phyloP scores from a whole-genome alignment of 30 jellyfish, hydroid and myxozoan genomes.

The Aurelia sp. region DNA sequence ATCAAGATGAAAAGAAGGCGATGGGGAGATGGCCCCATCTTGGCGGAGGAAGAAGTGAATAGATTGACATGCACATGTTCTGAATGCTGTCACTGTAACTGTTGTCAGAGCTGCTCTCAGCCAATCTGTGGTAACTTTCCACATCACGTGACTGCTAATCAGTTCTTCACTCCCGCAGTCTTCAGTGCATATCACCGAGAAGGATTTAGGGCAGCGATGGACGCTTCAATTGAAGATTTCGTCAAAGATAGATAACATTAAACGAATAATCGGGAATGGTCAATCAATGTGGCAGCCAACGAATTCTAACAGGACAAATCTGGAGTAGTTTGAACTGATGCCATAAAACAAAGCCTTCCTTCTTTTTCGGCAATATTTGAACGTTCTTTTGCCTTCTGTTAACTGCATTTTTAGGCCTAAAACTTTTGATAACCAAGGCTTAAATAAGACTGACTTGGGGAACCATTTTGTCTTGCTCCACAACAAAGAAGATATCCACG shows the following conservation, averaged over 20 bases:
- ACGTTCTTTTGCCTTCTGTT: no score
- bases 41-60: conserved; percentile 50
- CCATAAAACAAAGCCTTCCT: no score
- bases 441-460: no score
- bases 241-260: not conserved
- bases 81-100: conserved; percentile 63
- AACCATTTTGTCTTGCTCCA: no score
- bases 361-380: no score
- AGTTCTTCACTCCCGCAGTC: conserved; percentile 67
- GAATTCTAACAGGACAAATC: no score
- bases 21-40: conserved; percentile 74
- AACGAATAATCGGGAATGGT: no score
- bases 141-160: conserved; percentile 78
- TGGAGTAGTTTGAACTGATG: no score
- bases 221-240: conserved; percentile 32
- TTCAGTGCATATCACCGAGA: conserved; percentile 88
- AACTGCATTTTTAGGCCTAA: no score
- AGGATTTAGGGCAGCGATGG: conserved; percentile 73
- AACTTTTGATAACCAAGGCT: no score
- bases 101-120: conserved; percentile 52
- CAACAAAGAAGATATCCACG: no score
- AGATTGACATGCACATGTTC: conserved; percentile 66
- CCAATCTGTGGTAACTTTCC: conserved; percentile 79
- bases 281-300: no score
- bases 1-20: conserved; percentile 38